Evolutionary conservation across 2,113 vertebrate genomes (phyloP), one percentile per base, ranked within the genome.

Genomic region (Oreochromis spilurus): DNA sequence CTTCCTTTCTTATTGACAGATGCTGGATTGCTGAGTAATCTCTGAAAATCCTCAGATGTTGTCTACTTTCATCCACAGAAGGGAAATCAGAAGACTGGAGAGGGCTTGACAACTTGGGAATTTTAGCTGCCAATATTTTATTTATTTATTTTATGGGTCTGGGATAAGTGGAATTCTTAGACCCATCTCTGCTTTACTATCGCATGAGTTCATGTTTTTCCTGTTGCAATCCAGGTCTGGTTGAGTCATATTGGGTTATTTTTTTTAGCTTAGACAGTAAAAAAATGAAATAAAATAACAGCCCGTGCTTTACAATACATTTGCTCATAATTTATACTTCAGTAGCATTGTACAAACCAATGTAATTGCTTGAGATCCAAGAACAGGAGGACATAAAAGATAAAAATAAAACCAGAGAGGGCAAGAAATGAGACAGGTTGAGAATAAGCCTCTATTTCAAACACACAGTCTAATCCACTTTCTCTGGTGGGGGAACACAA

Each of bases 31-130:
- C 57, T 45, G 81, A 86, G 79, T 87, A 91, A 87, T 89, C 83
- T 84, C 84, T 79, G 11, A 9, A 83, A 87, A 90, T 84, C 85
- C 60, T 82, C 43, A 81, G 65, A 90, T 86, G 43, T 82, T 77
- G 65, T 85, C 50, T 70, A n/a, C 52, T 85, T 85, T 79, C 62
- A 70, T 24, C 72, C 75, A 55, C 52, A 85, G 17, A 78, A 50
- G 78, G 57, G 48, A 48, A 67, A 80, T 85, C 50, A 52, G 12
- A 90, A 16, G 26, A 58, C 36, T 55, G 12, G 17, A 65, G 14
- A 53, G 21, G 36, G 9, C 43, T 60, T 9, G 19, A 36, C 11
- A 70, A n/a, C n/a, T 45, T 79, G 40, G 67, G 58, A 16, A 57
- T 85, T 78, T 85, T 54, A 81, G 72, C 79, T 83, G 88, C 72